Evolutionary conservation across 2,888 invertebrate genomes (phyloP), one percentile per base, ranked within the genome.

Genomic region (Gari tellinella): DNA sequence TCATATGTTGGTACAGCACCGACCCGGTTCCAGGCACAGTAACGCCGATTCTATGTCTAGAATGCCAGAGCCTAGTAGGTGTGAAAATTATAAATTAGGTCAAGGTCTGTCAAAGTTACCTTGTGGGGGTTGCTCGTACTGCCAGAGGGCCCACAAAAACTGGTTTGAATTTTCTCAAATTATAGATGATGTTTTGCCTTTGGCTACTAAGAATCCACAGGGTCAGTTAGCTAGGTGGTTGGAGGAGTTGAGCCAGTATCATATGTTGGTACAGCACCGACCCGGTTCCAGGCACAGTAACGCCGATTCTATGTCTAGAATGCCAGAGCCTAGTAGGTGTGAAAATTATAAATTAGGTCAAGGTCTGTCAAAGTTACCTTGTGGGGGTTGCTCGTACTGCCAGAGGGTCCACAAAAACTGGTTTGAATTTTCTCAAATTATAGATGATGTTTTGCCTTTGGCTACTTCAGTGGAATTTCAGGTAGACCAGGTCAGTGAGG

Each of bases 141-240:
- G 80, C 48, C 25, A 19, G 17, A 65, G 53, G 52, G 57, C 58
- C 5, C 52, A 72, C 14, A 14, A 53, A n/a, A 15, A 63, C 1
- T 80, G 72, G 68, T 17, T 17, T 17, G 41, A 14, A 1, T 70
- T 70, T 62, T 15, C n/a, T n/a, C 25, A 21, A 2, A 14, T 2
- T 5, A 53, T 62, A 1, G 62, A n/a, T n/a, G n/a, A n/a, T n/a
- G n/a, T n/a, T n/a, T n/a, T n/a, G 79, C 37, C 74, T 15, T 41
- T 73, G 40, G 46, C 63, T 4, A 80, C 77, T 46, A 74, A 70
- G 17, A n/a, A 52, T 26, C 67, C 62, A 10, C 49, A 70, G 12
- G 73, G 77, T 1, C 72, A 77, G 21, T 26, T 80, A 8, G 79
- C 80, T 0, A 37, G 75, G 14, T 80, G 80, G 82, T 25, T 78